Evolutionary conservation across 2,888 invertebrate genomes (phyloP).

Genomic region (Noctuana brunneofusca): DNA sequence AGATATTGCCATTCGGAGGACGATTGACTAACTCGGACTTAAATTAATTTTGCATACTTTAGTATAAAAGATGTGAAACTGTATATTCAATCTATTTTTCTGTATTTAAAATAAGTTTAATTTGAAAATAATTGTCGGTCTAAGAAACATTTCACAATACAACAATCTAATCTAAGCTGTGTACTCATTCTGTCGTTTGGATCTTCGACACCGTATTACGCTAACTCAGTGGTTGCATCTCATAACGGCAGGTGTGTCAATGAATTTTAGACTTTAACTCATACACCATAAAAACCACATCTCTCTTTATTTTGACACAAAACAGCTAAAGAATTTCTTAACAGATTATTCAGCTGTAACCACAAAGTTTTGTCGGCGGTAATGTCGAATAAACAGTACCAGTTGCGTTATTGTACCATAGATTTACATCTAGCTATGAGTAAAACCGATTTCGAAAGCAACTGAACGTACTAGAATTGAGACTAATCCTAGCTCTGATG

Average conservation of each 20-base stretch:
- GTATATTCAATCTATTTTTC: background rate
- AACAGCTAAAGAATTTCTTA: conserved; percentile 26
- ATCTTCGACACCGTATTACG: conserved; percentile 15
- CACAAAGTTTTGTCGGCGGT: conserved; percentile 24
- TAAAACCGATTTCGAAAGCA: conserved; percentile 41
- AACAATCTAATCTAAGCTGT: conserved; percentile 11
- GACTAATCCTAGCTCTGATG: conserved; percentile 18
- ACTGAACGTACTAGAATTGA: conserved; percentile 21
- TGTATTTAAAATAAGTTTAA: background rate
- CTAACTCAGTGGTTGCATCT: background rate
- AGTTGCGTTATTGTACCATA: conserved; percentile 27
- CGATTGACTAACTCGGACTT: conserved; percentile 2
- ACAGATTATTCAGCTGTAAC: conserved; percentile 33
- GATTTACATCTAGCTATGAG: conserved; percentile 37
- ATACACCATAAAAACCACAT: background rate
- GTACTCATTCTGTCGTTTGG: conserved; percentile 15
- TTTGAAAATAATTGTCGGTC: background rate
- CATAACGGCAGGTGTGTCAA: background rate
- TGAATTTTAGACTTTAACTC: conserved; percentile 14
- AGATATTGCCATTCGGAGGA: conserved; percentile 39
- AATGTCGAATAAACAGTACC: conserved; percentile 23
- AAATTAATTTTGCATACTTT: background rate
- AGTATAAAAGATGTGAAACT: background rate
- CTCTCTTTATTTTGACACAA: background rate
- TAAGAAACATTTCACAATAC: conserved; percentile 14